These are phyloP conservation scores for Orchesella flavescens DNA, from an alignment of 2,888 invertebrate genomes.

Conservation along the genomic window DNA sequence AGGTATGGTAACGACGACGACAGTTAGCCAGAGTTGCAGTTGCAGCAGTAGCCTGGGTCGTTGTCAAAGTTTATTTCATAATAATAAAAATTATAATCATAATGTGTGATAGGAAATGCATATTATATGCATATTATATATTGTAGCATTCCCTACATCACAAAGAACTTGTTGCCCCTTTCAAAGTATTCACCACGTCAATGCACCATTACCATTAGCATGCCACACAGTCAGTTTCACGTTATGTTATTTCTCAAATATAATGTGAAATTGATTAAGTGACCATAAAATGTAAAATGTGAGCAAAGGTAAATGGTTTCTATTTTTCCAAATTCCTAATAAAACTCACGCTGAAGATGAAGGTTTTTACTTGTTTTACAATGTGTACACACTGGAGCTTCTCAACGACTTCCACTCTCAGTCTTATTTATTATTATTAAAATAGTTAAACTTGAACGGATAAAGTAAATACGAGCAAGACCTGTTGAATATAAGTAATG, in stretches of 20 bases:
- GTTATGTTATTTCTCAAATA: no score
- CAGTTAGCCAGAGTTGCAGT: neutral
- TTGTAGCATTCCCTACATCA: slow-evolving; percentile 1
- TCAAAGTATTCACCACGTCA: neutral
- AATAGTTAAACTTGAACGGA: no score
- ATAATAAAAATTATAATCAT: slow-evolving; percentile 22
- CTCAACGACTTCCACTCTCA: no score
- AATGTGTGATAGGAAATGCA: slow-evolving; percentile 51
- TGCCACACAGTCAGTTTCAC: no score
- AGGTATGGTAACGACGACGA: neutral
- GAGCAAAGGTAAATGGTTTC: slow-evolving; percentile 20
- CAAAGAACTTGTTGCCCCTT: slow-evolving; percentile 9
- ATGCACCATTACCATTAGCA: no score
- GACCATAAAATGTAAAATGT: neutral
- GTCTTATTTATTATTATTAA: no score
- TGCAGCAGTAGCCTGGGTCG: slow-evolving; percentile 48
- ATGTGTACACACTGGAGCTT: no score
- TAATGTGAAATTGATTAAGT: neutral
- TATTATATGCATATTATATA: slow-evolving; percentile 5
- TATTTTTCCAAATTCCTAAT: neutral
- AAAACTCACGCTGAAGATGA: neutral
- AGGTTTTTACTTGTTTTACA: no score
- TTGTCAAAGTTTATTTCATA: slow-evolving; percentile 60
- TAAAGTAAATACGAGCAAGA: no score
- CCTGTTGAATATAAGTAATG: no score